Evolutionary conservation across 2,797 vertebrate genomes (phyloP), one percentile per base, ranked within the genome.

Genomic region (Esox lucius): DNA sequence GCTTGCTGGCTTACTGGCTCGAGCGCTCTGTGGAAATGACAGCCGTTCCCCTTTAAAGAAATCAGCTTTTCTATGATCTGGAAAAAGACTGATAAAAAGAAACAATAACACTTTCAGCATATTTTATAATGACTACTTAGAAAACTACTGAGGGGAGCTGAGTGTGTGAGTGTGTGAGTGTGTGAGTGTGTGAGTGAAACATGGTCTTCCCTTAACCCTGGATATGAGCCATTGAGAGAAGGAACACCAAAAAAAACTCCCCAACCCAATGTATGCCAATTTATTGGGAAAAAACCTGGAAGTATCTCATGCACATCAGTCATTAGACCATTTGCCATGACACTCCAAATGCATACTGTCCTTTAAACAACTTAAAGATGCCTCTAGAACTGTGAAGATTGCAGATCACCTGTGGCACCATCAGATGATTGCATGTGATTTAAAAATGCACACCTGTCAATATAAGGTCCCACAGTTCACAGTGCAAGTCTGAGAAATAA

Each of bases 61-160:
- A 88, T 89, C 85, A 1, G 49, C 26, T 71, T 31, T 48, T 78
- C 86, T 75, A 69, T 88, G 88, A 92, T 92, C 89, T 90, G 80
- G 75, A 84, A 81, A 65, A 53, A 86, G 42, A 13, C 42, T 46
- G 42, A 46, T 46, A 83, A 79, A 81, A 81, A 76, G 3, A 76
- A 88, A 87, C 85, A 91, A 91, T 81, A 15, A 80, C 82, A 82
- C 75, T 83, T 86, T 87, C 86, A 84, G 84, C 83, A 83, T 87
- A 84, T 91, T 90, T 91, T 89, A 83, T 83, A 83, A 79, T 74
- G 12, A 75, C 73, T 49, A 74, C 56, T 67, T 81, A 83, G 1
- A 3, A 64, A 78, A 83, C 56, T 87, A 89, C 89, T 88, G 86
- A 92, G 87, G 85, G 84, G 80, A 39, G 28, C 56, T 28, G 11